Percentiles rank a stretch among this genome's conserved stretches.
Conservation (phyloP, 1,140 invertebrate species). For the Drosophila albomicans region DNA sequence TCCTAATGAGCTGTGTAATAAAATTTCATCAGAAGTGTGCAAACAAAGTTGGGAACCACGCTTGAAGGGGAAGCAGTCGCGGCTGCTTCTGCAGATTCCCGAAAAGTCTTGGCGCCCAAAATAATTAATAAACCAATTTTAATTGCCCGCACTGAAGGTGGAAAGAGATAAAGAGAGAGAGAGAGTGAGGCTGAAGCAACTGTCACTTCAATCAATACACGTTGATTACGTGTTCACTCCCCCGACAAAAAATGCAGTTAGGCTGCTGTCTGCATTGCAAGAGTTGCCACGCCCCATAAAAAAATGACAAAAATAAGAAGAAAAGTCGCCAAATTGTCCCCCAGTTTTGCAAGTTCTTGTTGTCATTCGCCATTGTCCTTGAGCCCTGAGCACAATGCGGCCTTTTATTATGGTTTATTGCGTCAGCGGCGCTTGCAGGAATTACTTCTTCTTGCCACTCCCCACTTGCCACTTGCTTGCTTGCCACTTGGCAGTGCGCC, state of each 20-base stretch:
- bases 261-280: background rate
- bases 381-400: conserved; percentile 62
- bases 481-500: conserved; percentile 55
- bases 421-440: conserved; percentile 55
- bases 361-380: conserved; percentile 54
- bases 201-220: conserved; percentile 2
- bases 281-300: conserved; percentile 8
- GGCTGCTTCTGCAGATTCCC: background rate
- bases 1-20: conserved; percentile 80
- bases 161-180: background rate
- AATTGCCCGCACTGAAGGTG: conserved; percentile 28
- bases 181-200: background rate
- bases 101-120: conserved; percentile 11
- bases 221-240: conserved; percentile 10
- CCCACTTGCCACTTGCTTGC: background rate
- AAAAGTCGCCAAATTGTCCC: conserved; percentile 20
- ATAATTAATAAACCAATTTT: conserved; percentile 76
- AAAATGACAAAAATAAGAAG: background rate
- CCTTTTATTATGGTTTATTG: conserved; percentile 74
- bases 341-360: background rate
- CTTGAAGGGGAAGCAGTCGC: background rate
- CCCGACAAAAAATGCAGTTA: background rate
- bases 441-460: conserved; percentile 5
- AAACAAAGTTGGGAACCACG: conserved; percentile 45
- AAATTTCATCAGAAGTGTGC: conserved; percentile 71